Evolutionary conservation across 1,140 invertebrate species (phyloP), one percentile per base, ranked within the genome.

Genomic region (Aradophagus sp.): DNA sequence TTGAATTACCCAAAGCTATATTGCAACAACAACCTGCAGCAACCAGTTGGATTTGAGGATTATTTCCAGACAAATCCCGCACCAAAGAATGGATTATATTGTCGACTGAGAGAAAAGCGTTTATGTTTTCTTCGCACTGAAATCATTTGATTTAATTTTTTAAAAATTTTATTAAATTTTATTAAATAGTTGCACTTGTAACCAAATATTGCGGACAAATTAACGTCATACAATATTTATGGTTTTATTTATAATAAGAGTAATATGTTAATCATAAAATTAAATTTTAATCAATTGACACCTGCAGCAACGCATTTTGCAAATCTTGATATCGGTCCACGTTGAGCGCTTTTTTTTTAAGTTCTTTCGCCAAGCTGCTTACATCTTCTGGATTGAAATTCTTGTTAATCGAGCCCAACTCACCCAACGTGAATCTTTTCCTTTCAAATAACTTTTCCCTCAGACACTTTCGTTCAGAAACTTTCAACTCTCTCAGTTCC

Each of bases 11-110:
- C 0, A 86, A 74, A 13, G 85, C 66, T 45, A 87, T 76, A 50
- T 87, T 87, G 52, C 86, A 86, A 53, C 80, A 83, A 45, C 84
- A 86, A 71, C 77, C 79, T 0, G 77, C 79, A 32, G 85, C 82
- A 14, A 59, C 45, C 11, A 86, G 58, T 45, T 86, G 80, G 5
- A 80, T 36, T 16, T 50, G 66, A n/a, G 78, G 52, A 69, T 81
- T 76, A 4, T 27, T 59, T n/a, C 80, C 67, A n/a, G 79, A 81
- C 1, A 86, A 50, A 65, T 84, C 80, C 36, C 84, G 71, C 11
- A 78, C 74, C 7, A 86, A 45, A 0, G 77, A 53, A 52, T 75
- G 53, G 27, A 86, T 53, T 17, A 77, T 62, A 41, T 80, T 72
- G 15, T 78, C 55, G 3, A 83, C 73, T 56, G 77, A 74, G 1